Evolutionary conservation across 2,888 invertebrate genomes (phyloP).

Genomic region (Pomacea canaliculata): DNA sequence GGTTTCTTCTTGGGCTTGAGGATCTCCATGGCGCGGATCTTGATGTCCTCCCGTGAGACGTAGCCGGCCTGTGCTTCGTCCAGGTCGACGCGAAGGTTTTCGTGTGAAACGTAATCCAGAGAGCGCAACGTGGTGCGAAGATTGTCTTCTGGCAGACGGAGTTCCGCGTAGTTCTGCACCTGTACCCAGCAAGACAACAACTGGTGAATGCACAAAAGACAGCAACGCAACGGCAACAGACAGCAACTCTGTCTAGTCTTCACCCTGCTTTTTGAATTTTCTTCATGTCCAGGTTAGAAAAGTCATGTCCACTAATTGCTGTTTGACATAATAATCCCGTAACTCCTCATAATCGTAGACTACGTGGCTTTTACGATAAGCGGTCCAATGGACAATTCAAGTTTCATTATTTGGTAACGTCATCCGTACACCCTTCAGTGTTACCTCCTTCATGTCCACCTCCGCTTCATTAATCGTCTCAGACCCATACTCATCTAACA

Average conservation of each 20-base stretch:
- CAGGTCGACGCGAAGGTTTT: constrained; percentile 50
- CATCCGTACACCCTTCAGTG: background rate
- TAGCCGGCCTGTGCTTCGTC: constrained; percentile 55
- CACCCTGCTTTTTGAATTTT: too few relatives aligned
- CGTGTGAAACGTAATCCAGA: constrained; percentile 41
- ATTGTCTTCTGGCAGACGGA: constrained; percentile 48
- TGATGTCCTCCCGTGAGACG: constrained; percentile 54
- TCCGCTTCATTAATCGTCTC: background rate
- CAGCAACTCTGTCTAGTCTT: too few relatives aligned
- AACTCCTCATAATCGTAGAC: background rate
- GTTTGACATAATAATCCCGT: background rate
- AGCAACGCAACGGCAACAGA: too few relatives aligned
- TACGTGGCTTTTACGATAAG: too few relatives aligned
- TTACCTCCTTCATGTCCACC: constrained; percentile 14
- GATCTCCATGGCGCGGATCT: constrained; percentile 49
- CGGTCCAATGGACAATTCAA: too few relatives aligned
- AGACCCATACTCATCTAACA: background rate
- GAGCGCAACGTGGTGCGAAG: constrained; percentile 44
- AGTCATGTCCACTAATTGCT: too few relatives aligned
- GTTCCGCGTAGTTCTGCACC: constrained; percentile 51
- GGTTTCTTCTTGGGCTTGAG: constrained; percentile 49
- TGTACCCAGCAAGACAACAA: constrained; percentile 25
- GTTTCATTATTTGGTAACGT: too few relatives aligned
- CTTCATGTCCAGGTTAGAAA: too few relatives aligned
- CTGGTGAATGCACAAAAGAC: background rate